Conservation (phyloP, 1,140 invertebrate genomes). For the Panagrolaimus sp. region DNA sequence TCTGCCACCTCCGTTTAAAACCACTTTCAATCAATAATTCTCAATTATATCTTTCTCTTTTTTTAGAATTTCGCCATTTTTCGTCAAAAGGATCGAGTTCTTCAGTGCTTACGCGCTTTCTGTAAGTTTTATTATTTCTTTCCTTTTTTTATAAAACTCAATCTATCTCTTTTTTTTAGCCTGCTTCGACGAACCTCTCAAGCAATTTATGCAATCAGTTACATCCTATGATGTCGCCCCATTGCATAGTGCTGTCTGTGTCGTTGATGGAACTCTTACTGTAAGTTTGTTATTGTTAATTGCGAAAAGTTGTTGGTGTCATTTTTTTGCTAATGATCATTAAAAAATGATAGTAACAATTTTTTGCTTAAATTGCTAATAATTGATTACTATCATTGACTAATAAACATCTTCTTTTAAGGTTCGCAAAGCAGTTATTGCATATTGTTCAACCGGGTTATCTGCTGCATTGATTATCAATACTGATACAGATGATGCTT, state of each 20-base stretch:
- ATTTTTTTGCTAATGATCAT: no score
- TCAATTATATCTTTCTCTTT: no score
- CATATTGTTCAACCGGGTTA: not conserved
- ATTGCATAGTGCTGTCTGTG: not conserved
- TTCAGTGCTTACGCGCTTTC: slow-evolving; percentile 1
- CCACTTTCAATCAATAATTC: no score
- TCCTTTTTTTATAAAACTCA: not conserved
- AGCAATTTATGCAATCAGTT: slow-evolving; percentile 5
- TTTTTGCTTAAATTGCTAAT: no score
- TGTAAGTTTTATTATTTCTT: not conserved
- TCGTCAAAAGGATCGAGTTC: slow-evolving; percentile 1
- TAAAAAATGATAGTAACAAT: no score
- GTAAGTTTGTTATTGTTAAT: no score
- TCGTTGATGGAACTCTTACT: not conserved
- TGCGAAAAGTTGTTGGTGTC: no score
- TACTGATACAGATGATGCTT: not conserved
- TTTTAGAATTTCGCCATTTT: slow-evolving; percentile 9
- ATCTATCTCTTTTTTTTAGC: not conserved
- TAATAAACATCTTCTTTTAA: no score
- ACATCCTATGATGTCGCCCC: slow-evolving; percentile 1
- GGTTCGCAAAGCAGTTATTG: not conserved
- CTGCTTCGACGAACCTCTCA: not conserved
- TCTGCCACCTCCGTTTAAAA: no score
- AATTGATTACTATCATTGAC: no score
- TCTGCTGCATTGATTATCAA: not conserved